A percentile compares a stretch with the other conserved stretches of the same genome.
phyloP scores from a whole-genome alignment of 2,797 vertebrate species.

The Acanthopagrus latus region DNA sequence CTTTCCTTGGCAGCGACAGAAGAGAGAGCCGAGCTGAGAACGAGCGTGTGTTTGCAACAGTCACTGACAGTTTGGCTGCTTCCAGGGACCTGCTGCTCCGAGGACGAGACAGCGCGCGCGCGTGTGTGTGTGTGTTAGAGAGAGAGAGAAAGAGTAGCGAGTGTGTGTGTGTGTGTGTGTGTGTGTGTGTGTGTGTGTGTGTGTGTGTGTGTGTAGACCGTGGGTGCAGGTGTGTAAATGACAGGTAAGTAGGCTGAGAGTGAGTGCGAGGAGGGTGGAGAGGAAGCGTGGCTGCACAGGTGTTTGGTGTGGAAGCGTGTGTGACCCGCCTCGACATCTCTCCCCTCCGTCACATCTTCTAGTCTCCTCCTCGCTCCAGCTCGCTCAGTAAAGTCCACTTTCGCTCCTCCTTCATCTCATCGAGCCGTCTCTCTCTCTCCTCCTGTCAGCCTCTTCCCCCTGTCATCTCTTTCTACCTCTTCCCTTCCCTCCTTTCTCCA shows the following conservation, averaged over 20 bases:
- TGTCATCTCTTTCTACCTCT: constrained; percentile 5
- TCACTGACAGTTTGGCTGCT: constrained; percentile 76
- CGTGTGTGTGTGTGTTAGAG: constrained; percentile 4
- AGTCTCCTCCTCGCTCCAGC: constrained; percentile 26
- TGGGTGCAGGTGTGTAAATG: constrained; percentile 62
- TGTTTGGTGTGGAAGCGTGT: constrained; percentile 21
- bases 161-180: neutral
- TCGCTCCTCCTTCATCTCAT: constrained; percentile 51
- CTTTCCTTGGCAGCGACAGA: constrained; percentile 65
- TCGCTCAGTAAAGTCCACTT: constrained; percentile 38
- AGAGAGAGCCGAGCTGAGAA: constrained; percentile 69
- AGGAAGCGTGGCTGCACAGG: constrained; percentile 21
- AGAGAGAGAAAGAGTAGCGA: constrained; percentile 7
- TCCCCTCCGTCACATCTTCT: constrained; percentile 45
- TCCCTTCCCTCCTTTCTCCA: constrained; percentile 3
- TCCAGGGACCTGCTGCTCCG: constrained; percentile 77
- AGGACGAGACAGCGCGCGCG: constrained; percentile 33
- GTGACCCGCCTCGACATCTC: constrained; percentile 43
- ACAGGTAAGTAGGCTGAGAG: constrained; percentile 37
- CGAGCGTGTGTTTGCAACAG: constrained; percentile 73
- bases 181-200: neutral
- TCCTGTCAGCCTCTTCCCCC: constrained; percentile 17
- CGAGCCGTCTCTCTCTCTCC: constrained; percentile 26
- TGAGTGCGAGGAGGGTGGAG: neutral
- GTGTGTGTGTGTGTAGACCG: constrained; percentile 10